Conservation (phyloP, 1,140 invertebrate genomes). For the Brachystomella parvula region DNA sequence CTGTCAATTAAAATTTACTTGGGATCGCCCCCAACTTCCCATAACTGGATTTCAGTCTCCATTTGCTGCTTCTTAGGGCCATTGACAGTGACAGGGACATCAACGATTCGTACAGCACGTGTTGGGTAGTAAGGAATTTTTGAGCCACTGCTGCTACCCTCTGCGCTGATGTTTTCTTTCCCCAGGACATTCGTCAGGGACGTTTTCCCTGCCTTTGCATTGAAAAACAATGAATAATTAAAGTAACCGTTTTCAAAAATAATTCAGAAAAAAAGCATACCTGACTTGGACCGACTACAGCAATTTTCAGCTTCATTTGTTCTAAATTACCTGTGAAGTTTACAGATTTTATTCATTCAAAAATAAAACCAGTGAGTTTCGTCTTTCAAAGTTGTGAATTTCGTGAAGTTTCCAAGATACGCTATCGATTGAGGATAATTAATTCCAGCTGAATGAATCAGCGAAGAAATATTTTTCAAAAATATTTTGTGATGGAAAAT, state of each 20-base stretch:
- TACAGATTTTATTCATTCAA: not conserved
- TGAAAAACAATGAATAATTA: not conserved
- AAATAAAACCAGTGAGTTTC: not conserved
- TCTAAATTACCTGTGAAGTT: not conserved
- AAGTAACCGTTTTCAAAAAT: not conserved
- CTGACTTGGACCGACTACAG: slow-evolving; percentile 25
- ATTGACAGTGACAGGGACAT: slow-evolving; percentile 23
- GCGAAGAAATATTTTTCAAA: not conserved
- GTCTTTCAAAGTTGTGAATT: not conserved
- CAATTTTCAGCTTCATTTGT: slow-evolving; percentile 32
- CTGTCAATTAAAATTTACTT: slow-evolving; percentile 15
- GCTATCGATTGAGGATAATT: not conserved
- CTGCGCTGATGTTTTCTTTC: slow-evolving; percentile 19
- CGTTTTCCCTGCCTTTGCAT: slow-evolving; percentile 30
- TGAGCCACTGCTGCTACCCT: slow-evolving; percentile 13
- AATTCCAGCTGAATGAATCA: not conserved
- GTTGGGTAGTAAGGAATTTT: slow-evolving; percentile 29
- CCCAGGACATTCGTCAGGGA: slow-evolving; percentile 28
- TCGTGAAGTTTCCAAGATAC: not conserved
- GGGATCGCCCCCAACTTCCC: slow-evolving; percentile 37
- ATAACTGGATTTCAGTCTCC: slow-evolving; percentile 33
- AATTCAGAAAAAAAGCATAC: slow-evolving; percentile 22
- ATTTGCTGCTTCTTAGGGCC: slow-evolving; percentile 26
- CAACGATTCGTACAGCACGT: slow-evolving; percentile 32
- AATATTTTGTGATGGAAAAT: no score